Conservation (phyloP, 1,140 invertebrate genomes). For the Drosophila yakuba region DNA sequence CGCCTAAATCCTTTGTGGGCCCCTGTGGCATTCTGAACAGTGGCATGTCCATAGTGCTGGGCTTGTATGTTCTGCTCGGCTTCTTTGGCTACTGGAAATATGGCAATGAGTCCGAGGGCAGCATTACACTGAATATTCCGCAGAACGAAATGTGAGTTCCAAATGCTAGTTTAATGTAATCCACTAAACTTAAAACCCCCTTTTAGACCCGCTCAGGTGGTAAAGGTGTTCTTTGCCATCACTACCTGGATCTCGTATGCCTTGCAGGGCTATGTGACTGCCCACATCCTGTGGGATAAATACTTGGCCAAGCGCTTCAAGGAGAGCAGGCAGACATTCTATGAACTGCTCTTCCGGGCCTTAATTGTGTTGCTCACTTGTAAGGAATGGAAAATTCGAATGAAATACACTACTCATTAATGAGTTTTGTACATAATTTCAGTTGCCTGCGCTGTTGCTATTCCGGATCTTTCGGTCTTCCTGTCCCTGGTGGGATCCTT, state of each 20-base stretch:
- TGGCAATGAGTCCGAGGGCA: slow-evolving; percentile 87
- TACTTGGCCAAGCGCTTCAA: slow-evolving; percentile 87
- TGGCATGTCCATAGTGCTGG: slow-evolving; percentile 90
- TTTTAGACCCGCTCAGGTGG: slow-evolving; percentile 91
- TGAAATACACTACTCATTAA: not conserved
- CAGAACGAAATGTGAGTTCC: slow-evolving; percentile 85
- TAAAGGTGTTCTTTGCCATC: slow-evolving; percentile 93
- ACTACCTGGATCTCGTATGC: slow-evolving; percentile 96
- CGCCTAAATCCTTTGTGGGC: slow-evolving; percentile 89
- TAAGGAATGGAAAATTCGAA: slow-evolving; percentile 84
- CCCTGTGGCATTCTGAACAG: slow-evolving; percentile 91
- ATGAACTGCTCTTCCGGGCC: slow-evolving; percentile 88
- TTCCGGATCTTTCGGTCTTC: slow-evolving; percentile 95
- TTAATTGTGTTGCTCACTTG: slow-evolving; percentile 89
- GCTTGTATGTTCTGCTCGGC: slow-evolving; percentile 91
- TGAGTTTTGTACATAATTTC: slow-evolving; percentile 37
- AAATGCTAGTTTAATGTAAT: too few relatives aligned
- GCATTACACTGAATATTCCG: slow-evolving; percentile 91
- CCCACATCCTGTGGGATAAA: slow-evolving; percentile 94
- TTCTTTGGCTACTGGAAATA: slow-evolving; percentile 94
- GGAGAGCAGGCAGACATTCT: slow-evolving; percentile 85
- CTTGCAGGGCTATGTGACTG: slow-evolving; percentile 97
- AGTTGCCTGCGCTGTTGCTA: slow-evolving; percentile 91
- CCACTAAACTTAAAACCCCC: not conserved
- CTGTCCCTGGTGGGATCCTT: slow-evolving; percentile 96